Percentiles rank a stretch among this genome's conserved stretches.
These are phyloP conservation scores for Rhabdornis inornatus DNA, from an alignment of 2,113 vertebrate genomes.

Conservation along the genomic window DNA sequence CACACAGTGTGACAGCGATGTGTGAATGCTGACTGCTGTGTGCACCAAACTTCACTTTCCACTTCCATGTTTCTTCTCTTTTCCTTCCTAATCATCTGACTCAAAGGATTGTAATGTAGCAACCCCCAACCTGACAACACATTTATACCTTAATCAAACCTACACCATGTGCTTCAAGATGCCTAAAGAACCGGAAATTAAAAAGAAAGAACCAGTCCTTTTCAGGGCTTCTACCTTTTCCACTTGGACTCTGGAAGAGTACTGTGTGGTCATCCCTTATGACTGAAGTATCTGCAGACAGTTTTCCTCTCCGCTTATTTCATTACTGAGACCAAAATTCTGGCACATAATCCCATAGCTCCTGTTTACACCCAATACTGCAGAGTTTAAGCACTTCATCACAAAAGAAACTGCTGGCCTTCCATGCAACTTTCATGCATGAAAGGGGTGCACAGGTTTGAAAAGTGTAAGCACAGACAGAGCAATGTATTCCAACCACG, in stretches of 20 bases:
- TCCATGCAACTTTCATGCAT: background rate
- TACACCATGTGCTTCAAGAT: background rate
- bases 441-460: background rate
- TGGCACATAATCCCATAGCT: background rate
- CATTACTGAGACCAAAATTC: background rate
- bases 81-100: background rate
- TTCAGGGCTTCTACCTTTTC: background rate
- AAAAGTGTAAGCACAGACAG: background rate
- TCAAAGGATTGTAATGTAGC: background rate
- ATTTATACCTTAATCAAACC: background rate
- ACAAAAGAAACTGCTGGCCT: background rate
- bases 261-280: background rate
- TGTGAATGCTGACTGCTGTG: background rate
- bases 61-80: background rate
- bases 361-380: background rate
- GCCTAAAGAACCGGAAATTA: background rate
- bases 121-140: background rate
- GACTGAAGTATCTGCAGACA: background rate
- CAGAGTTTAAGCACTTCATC: background rate
- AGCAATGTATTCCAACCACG: accelerated
- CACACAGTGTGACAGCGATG: background rate
- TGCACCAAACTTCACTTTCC: background rate
- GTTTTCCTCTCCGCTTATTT: background rate
- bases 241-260: background rate
- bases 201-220: background rate